A percentile compares a stretch with the other conserved stretches of the same genome.
Conservation (phyloP, 2,797 vertebrate species). For the Aplochiton taeniatus region DNA sequence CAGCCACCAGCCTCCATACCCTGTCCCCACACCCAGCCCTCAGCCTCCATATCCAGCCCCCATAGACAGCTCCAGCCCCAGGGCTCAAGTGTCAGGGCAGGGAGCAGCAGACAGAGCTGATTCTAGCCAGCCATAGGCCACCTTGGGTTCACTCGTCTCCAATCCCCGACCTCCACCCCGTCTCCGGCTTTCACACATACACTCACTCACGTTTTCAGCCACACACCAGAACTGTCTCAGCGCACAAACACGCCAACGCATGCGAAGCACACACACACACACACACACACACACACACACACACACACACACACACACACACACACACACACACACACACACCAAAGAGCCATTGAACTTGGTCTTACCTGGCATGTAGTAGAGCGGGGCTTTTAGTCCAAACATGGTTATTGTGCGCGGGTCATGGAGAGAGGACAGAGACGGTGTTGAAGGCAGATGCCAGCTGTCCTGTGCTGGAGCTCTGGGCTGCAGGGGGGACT, state of each 20-base stretch:
- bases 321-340: constrained; percentile 7
- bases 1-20: no score
- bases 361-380: constrained; percentile 96
- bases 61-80: no score
- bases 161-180: background rate
- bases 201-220: background rate
- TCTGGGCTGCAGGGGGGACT: constrained; percentile 67
- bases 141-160: background rate
- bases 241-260: background rate
- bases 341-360: constrained; percentile 18
- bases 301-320: constrained; percentile 6
- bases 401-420: constrained; percentile 90
- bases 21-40: no score
- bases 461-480: constrained; percentile 67
- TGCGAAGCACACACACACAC: background rate
- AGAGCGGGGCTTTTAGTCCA: constrained; percentile 95
- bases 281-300: constrained; percentile 3
- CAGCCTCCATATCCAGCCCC: no score
- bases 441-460: constrained; percentile 54
- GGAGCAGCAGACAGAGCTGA: constrained; percentile 2
- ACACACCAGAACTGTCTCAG: background rate
- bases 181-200: background rate
- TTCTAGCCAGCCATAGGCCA: background rate
- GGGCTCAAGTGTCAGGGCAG: background rate
- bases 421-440: constrained; percentile 80